These are phyloP conservation scores for Scortum barcoo DNA, from an alignment of 2,113 vertebrate species.

Conservation along the genomic window DNA sequence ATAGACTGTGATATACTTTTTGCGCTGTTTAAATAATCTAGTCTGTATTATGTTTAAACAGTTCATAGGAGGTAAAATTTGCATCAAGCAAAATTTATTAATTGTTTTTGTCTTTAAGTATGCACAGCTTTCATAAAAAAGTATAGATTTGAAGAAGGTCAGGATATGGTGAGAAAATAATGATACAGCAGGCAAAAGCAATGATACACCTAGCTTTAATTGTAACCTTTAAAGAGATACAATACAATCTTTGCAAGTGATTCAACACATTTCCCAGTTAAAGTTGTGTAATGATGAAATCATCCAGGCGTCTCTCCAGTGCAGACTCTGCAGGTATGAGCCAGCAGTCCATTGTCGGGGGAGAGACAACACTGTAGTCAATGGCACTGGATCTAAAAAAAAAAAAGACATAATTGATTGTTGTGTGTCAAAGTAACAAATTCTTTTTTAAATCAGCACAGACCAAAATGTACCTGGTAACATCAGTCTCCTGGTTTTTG, in stretches of 20 bases:
- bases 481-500: slow-evolving; percentile 40
- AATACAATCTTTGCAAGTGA: slow-evolving; percentile 1
- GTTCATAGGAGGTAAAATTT: too few species aligned
- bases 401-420: neutral
- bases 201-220: slow-evolving; percentile 79
- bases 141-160: slow-evolving; percentile 80
- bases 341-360: slow-evolving; percentile 51
- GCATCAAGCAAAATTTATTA: slow-evolving; percentile 91
- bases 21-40: too few species aligned
- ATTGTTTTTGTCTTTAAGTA: slow-evolving; percentile 87
- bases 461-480: slow-evolving; percentile 47
- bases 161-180: slow-evolving; percentile 72
- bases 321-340: slow-evolving; percentile 44
- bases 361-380: slow-evolving; percentile 49
- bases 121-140: slow-evolving; percentile 86
- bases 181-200: slow-evolving; percentile 84
- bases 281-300: slow-evolving; percentile 48
- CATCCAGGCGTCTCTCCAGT: slow-evolving; percentile 42
- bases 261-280: slow-evolving; percentile 23
- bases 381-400: slow-evolving; percentile 40
- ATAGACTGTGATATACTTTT: too few species aligned
- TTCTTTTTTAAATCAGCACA: neutral
- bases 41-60: slow-evolving; percentile 73
- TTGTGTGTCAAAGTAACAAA: neutral
- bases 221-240: slow-evolving; percentile 73